Evolutionary conservation across 2,888 invertebrate genomes (phyloP), one percentile per base, ranked within the genome.

Genomic region (Amphipyra berbera): DNA sequence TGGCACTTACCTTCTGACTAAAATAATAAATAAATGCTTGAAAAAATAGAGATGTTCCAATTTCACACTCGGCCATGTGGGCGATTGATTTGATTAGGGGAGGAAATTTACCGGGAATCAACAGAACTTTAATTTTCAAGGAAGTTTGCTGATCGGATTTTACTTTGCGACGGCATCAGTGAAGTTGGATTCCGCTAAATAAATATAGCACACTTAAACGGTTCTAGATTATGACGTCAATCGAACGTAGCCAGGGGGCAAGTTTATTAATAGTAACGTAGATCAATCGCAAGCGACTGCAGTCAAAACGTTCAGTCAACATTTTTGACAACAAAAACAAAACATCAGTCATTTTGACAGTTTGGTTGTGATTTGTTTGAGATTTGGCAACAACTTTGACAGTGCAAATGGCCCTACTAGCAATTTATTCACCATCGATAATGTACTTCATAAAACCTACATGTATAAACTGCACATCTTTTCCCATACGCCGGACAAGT

Each of bases 401-500:
- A 21, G 1, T 3, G 3, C 2, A 21, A 21, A 1, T 21, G 21
- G 3, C 21, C 21, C 30, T 7, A 6, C 30, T 7, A 30, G 30
- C 30, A 30, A 30, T 30, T 30, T 30, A 33, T 14, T 9, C 37
- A 6, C 12, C 6, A 8, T 13, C 0, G 7, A 33, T 9, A 30
- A 9, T 7, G 41, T n/a, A 14, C 4, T 9, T 40, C n/a, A 30
- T 21, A 58, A 55, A 37, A 10, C 30, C 35, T 30, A 35, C 52
- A 65, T 68, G 76, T 74, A 66, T 33, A 62, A 61, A 73, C 56
- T 56, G 63, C 64, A 59, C 71, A 66, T 65, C 73, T 64, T 70
- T 82, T 78, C 83, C 79, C 82, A 80, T 78, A 81, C 79, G 59
- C 56, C 81, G 82, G 42, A 55, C 62, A 79, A 76, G 79, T 79